Base-by-base conservation (phyloP, 2,113 vertebrate genomes). In the Tragelaphus scriptus region DNA sequence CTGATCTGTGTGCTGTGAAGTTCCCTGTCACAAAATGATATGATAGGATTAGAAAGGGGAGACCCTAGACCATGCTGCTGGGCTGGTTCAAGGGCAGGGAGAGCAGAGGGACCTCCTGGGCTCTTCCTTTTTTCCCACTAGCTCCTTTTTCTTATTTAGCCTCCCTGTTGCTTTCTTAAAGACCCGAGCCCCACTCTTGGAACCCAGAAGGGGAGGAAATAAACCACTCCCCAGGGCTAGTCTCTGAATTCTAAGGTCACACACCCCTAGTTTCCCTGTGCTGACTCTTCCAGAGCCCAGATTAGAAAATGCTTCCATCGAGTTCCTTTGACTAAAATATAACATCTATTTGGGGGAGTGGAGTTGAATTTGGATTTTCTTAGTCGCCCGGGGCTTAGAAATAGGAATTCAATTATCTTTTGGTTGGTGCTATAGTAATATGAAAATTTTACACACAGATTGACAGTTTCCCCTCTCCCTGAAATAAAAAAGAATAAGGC, bases 401-500 rank as follows among this genome's bases (percentile, higher is more conserved):
- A 49, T 7, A 26, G 61, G 65, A 94, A 84, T 49, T 75, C 68
- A 86, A 8, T 58, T 21, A 4, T 63, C 49, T 65, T 21, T 1
- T 44, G 3, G 47, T 87, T 86, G 71, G 15, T 30, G 14, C 2
- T 75, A 3, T 36, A 90, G 25, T 30, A 26, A 23, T 58, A 47
- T 58, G 49, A 51, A 44, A 68, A 40, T 94, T 80, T 77, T 61
- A 63, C 85, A 47, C 32, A 47, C 32, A 47, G 68, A 44, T 71
- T 90, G 19, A 53, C 82, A 6, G 59, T 61, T 87, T 47, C 87
- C 71, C 51, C 97, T 96, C 95, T 93, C 47, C 53, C 63, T 4
- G 19, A 75, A 94, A 77, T 53, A 58, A 87, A 89, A 82, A 79
- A 79, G 92, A 96, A 51, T 28, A 93, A 93, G 44, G 55, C 65